Evolutionary conservation across 1,140 invertebrate genomes (phyloP), one percentile per base, ranked within the genome.

Genomic region (Pseudomyrmex pallidus): DNA sequence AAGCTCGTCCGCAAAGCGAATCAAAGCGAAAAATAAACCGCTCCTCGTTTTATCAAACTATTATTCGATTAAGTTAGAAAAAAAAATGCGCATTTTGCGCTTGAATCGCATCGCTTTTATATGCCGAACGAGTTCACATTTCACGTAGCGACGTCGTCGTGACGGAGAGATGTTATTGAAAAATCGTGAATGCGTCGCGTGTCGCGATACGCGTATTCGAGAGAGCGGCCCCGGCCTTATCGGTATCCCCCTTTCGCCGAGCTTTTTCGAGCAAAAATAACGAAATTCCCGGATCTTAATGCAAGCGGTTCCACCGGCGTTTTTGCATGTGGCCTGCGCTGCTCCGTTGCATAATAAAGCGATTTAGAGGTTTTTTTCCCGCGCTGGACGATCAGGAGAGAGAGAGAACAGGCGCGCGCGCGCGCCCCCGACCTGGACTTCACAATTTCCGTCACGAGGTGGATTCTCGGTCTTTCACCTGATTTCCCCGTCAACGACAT

Each of bases 261-360:
- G 35, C 20, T 59, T 57, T 78, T 68, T 78, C 52, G 20, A 22
- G 64, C 54, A 20, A 70, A 78, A 48, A 78, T 78, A 48, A 12
- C 20, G 15, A 78, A 78, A 78, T 70, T 59, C 64, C 9, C 17
- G 54, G 44, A 70, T 78, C 22, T 70, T 78, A 78, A 70, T 78
- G 64, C 76, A 70, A 57, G 64, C 76, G 54, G 50, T 78, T 57
- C n/a, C 20, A 48, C 35, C 54, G 35, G 13, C 54, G 76, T 78
- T 78, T 68, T 78, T 70, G 64, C 64, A 70, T 78, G 54, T 15
- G 66, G 17, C 54, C 12, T 48, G 35, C 35, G 35, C 35, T 35
- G 74, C 17, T 44, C 63, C 35, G 63, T 57, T 68, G 74, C 74
- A 78, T 78, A 78, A 78, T 78, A 78, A 78, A 78, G 74, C 74